Evolutionary conservation across 2,797 vertebrate species (phyloP).

Genomic region (Anisognathus igniventris): DNA sequence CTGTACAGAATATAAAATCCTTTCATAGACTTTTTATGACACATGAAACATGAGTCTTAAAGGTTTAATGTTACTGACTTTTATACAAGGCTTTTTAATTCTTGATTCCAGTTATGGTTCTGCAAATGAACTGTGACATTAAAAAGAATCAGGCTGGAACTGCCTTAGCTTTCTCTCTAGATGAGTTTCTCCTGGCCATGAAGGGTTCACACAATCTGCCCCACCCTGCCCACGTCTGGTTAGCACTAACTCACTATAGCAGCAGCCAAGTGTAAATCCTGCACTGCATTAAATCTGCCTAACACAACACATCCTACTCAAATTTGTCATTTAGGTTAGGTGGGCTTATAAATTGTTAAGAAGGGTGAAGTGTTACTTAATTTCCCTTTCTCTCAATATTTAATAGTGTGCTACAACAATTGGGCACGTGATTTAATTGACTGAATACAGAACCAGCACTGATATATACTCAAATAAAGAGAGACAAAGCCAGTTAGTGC

Average conservation of each 20-base stretch:
- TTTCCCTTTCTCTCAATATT: constrained; percentile 58
- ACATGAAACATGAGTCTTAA: constrained; percentile 86
- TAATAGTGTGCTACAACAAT: constrained; percentile 51
- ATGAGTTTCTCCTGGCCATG: constrained; percentile 70
- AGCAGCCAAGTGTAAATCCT: constrained; percentile 54
- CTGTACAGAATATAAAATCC: constrained; percentile 85
- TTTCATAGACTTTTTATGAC: constrained; percentile 86
- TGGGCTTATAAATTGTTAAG: constrained; percentile 58
- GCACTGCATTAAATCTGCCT: constrained; percentile 48
- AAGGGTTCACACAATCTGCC: constrained; percentile 63
- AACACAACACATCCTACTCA: constrained; percentile 56
- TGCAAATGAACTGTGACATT: constrained; percentile 87
- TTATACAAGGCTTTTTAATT: constrained; percentile 86
- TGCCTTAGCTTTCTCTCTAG: constrained; percentile 69
- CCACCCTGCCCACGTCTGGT: constrained; percentile 62
- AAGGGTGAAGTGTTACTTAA: constrained; percentile 60
- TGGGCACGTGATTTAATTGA: constrained; percentile 19
- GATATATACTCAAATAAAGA: background rate
- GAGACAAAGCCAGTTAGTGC: background rate
- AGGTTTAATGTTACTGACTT: constrained; percentile 87
- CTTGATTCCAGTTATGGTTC: constrained; percentile 84
- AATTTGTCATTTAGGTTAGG: constrained; percentile 57
- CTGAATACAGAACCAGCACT: background rate
- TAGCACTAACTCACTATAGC: constrained; percentile 45
- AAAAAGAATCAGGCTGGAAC: constrained; percentile 82